Evolutionary conservation across 2,888 invertebrate genomes (phyloP), one percentile per base, ranked within the genome.

Genomic region (Drosophila greeni): DNA sequence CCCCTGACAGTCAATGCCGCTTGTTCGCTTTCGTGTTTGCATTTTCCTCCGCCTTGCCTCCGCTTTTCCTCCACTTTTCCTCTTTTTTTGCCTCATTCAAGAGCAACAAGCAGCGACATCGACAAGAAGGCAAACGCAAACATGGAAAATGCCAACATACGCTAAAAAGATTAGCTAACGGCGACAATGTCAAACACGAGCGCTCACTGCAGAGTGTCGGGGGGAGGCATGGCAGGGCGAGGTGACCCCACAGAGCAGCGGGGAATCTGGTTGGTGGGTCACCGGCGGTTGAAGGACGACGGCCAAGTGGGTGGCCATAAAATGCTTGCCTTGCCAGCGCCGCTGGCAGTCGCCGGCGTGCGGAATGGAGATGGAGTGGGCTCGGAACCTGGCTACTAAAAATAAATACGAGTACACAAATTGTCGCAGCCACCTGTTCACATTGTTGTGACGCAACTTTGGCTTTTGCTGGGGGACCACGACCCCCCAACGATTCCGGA

Each of bases 131-230:
- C 82, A 59, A 62, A 61, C 67, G 58, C 72, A 84, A 82, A 81
- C 84, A 84, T 82, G 79, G 80, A 80, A 84, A 81, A 81, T 84
- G 81, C 83, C 81, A 84, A 82, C 83, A 84, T 81, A 82, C 85
- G 81, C 83, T 82, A 82, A 82, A 81, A 82, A 81, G 84, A 84
- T 81, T 84, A 82, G 85, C 85, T 77, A 82, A 80, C 81, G 80
- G 84, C 84, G 77, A 82, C 84, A 81, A 81, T 81, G 81, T 83
- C 84, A 84, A 84, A 81, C 83, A 84, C 80, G 84, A 84, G 76
- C 80, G 70, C 39, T 42, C 47, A 39, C 45, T 53, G 42, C 43
- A 58, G 68, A 48, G 65, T 48, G 55, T 33, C 36, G 7, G 33
- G 33, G 33, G 16, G 34, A 18, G n/a, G 26, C n/a, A 8, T 16